Evolutionary conservation across 2,113 vertebrate species (phyloP).

Genomic region (Ancistrus triradiatus): DNA sequence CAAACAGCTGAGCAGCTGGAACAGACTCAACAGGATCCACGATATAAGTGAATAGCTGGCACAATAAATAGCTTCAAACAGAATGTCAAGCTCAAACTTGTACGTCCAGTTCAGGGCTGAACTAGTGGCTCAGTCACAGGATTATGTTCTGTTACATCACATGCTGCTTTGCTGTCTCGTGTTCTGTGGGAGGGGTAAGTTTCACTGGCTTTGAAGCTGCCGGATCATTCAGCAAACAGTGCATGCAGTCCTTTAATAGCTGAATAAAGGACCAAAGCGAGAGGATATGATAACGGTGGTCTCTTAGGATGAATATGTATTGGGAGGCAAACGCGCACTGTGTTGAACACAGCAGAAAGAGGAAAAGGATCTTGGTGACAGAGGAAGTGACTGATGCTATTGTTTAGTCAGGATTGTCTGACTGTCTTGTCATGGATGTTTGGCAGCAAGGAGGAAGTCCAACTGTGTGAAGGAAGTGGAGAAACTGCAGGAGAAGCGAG

Average conservation of each 20-base stretch:
- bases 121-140: not conserved
- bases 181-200: not conserved
- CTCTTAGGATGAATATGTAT: too few species aligned
- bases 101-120: too few species aligned
- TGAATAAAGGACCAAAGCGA: not conserved
- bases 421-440: slow-evolving; percentile 22
- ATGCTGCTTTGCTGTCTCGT: not conserved
- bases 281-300: not conserved
- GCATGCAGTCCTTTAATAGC: not conserved
- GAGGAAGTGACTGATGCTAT: slow-evolving; percentile 29
- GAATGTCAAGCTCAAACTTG: too few species aligned
- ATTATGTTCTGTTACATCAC: not conserved
- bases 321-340: slow-evolving; percentile 28
- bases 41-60: too few species aligned
- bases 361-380: slow-evolving; percentile 23
- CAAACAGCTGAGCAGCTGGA: too few species aligned
- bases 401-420: slow-evolving; percentile 32
- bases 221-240: not conserved
- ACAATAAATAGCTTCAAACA: too few species aligned
- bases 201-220: not conserved
- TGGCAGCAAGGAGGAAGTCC: slow-evolving; percentile 92
- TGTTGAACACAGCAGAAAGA: slow-evolving; percentile 14
- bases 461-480: slow-evolving; percentile 99
- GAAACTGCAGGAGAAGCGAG: slow-evolving; percentile 96
- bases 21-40: too few species aligned